Evolutionary conservation across 2,113 vertebrate genomes (phyloP).

Genomic region (Oryctolagus cuniculus): DNA sequence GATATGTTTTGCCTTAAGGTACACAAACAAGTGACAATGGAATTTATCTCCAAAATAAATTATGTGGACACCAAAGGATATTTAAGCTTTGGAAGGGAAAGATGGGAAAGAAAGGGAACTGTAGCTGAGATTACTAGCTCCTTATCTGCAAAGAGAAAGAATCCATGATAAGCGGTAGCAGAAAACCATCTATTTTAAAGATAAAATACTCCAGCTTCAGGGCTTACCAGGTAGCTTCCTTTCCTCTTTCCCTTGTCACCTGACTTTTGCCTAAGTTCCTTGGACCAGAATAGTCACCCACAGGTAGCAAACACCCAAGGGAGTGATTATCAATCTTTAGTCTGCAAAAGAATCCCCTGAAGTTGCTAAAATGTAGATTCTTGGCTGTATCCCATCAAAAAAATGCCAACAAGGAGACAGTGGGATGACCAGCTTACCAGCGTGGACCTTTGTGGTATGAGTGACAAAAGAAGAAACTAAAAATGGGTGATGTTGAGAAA

Average conservation of each 20-base stretch:
- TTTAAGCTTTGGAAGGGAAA: conserved; percentile 40
- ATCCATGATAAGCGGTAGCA: conserved; percentile 16
- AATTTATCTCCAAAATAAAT: conserved; percentile 59
- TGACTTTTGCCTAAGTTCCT: neutral
- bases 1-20: neutral
- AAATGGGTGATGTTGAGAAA: conserved; percentile 91
- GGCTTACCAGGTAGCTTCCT: neutral
- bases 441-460: no score
- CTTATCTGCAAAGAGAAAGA: conserved; percentile 61
- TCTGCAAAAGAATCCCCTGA: neutral
- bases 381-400: neutral
- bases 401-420: neutral
- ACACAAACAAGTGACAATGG: conserved; percentile 19
- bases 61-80: conserved; percentile 46
- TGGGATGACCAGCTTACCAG: no score
- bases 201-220: conserved; percentile 25
- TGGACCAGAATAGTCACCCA: neutral
- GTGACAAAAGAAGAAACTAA: conserved; percentile 70
- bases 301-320: neutral
- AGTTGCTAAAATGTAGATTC: neutral
- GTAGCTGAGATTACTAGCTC: conserved; percentile 10
- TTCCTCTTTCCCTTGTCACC: neutral
- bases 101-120: neutral
- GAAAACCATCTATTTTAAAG: conserved; percentile 61
- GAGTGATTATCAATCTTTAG: neutral